A percentile compares a stretch with the other conserved stretches of the same genome.
Evolutionary conservation across 2,888 invertebrate genomes (phyloP).

Genomic region (Prosopocoilus inquinatus): DNA sequence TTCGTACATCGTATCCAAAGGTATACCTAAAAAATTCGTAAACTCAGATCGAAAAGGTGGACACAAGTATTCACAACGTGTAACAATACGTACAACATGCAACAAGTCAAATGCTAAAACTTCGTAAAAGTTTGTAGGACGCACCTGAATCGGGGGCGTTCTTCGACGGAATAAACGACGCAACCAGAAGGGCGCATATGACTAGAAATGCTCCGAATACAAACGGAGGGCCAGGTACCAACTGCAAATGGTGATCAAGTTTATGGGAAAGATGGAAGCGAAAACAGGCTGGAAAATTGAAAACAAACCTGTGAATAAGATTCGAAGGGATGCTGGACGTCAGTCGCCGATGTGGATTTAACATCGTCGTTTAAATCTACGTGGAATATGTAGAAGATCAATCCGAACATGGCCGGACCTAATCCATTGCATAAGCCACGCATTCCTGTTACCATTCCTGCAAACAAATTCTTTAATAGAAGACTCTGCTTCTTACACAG

Average conservation of each 20-base stretch:
- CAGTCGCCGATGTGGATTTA: constrained; percentile 53
- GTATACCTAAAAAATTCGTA: constrained; percentile 55
- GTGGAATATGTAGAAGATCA: constrained; percentile 97
- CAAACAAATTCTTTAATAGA: constrained; percentile 20
- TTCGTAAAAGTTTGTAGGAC: constrained; percentile 9
- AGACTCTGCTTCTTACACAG: too few relatives aligned
- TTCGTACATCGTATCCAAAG: constrained; percentile 78
- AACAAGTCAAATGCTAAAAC: constrained; percentile 10
- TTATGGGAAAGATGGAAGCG: neutral
- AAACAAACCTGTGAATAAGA: constrained; percentile 53
- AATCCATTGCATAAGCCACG: constrained; percentile 96
- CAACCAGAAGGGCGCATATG: constrained; percentile 90
- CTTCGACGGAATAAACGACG: constrained; percentile 70
- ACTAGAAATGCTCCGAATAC: constrained; percentile 97
- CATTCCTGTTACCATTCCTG: constrained; percentile 98
- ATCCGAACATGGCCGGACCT: constrained; percentile 97
- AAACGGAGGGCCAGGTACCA: constrained; percentile 97
- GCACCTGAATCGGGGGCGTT: constrained; percentile 56
- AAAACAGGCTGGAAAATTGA: neutral
- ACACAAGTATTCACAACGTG: too few relatives aligned
- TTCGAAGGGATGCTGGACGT: constrained; percentile 50
- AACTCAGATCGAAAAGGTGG: too few relatives aligned
- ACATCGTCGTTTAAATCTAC: constrained; percentile 82
- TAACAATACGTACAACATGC: neutral
- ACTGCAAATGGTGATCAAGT: constrained; percentile 48